Percentiles rank a stretch among this genome's conserved stretches.
Conservation (phyloP, 2,797 vertebrate genomes). For the Syngnathus acus region DNA sequence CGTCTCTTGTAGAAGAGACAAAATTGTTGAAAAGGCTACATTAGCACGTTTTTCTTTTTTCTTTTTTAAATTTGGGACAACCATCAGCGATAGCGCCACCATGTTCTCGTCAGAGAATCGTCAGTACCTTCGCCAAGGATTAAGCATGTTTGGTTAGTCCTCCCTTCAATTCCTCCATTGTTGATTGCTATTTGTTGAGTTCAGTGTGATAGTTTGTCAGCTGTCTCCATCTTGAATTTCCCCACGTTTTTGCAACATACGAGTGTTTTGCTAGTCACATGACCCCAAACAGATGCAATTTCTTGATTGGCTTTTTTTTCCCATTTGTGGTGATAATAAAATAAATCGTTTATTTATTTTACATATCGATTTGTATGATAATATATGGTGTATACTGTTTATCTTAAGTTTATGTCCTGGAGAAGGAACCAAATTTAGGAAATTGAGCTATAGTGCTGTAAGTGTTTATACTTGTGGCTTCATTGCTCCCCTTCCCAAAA, state of each 20-base stretch:
- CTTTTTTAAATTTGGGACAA: constrained; percentile 29
- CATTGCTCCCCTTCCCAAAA: neutral
- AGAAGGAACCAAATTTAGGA: neutral
- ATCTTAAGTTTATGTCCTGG: neutral
- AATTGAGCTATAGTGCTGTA: neutral
- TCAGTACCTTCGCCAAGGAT: constrained; percentile 76
- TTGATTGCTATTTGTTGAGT: constrained; percentile 3
- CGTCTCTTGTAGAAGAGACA: constrained; percentile 29
- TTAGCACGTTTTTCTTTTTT: constrained; percentile 27
- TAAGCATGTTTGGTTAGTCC: constrained; percentile 81
- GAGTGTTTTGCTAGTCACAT: neutral
- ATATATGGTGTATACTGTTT: neutral
- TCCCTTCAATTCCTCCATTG: constrained; percentile 25
- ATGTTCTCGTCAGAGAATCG: constrained; percentile 81
- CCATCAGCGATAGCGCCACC: constrained; percentile 37
- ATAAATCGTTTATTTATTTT: too few species aligned
- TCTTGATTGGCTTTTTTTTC: neutral
- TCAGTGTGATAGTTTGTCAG: neutral
- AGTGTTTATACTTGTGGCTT: neutral
- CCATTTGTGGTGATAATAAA: too few species aligned
- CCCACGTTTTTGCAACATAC: neutral
- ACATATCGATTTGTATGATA: too few species aligned
- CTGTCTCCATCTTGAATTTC: neutral
- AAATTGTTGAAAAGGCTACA: constrained; percentile 28
- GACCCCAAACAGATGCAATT: neutral